Percentiles rank a stretch among this genome's conserved stretches.
These are phyloP conservation scores for Oryzias javanicus DNA, from an alignment of 2,113 vertebrate genomes.

Conservation along the genomic window DNA sequence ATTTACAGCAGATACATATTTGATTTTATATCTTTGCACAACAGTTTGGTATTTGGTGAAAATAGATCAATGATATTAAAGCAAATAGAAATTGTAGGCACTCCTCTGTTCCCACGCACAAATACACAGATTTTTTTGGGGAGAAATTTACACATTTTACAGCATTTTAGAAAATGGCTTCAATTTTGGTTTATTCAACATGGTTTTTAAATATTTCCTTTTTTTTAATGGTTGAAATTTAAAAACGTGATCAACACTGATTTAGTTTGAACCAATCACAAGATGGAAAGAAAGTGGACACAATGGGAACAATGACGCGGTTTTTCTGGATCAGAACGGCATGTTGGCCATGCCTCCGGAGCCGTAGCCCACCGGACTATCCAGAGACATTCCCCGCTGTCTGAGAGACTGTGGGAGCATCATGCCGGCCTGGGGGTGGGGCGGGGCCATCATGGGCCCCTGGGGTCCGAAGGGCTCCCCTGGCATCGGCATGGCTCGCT, in stretches of 20 bases:
- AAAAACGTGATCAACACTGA: slow-evolving; percentile 53
- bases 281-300: slow-evolving; percentile 61
- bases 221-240: slow-evolving; percentile 46
- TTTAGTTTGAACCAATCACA: slow-evolving; percentile 47
- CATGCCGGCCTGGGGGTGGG: slow-evolving; percentile 88
- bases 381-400: slow-evolving; percentile 92
- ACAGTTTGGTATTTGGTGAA: slow-evolving; percentile 75
- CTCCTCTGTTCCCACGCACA: slow-evolving; percentile 67
- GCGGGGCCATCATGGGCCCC: slow-evolving; percentile 88
- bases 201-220: slow-evolving; percentile 51
- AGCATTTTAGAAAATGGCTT: slow-evolving; percentile 80
- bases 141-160: slow-evolving; percentile 79
- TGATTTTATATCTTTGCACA: slow-evolving; percentile 72
- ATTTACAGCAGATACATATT: slow-evolving; percentile 87
- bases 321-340: slow-evolving; percentile 81
- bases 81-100: slow-evolving; percentile 76
- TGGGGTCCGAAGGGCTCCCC: slow-evolving; percentile 90
- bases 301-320: slow-evolving; percentile 34
- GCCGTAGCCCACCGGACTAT: slow-evolving; percentile 90
- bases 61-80: slow-evolving; percentile 74
- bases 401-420: slow-evolving; percentile 91
- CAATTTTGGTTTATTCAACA: slow-evolving; percentile 66
- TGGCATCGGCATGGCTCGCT: slow-evolving; percentile 83
- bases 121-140: slow-evolving; percentile 65
- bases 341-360: slow-evolving; percentile 90